phyloP scores from a whole-genome alignment of 2,113 vertebrate species.

The Geococcyx californianus region DNA sequence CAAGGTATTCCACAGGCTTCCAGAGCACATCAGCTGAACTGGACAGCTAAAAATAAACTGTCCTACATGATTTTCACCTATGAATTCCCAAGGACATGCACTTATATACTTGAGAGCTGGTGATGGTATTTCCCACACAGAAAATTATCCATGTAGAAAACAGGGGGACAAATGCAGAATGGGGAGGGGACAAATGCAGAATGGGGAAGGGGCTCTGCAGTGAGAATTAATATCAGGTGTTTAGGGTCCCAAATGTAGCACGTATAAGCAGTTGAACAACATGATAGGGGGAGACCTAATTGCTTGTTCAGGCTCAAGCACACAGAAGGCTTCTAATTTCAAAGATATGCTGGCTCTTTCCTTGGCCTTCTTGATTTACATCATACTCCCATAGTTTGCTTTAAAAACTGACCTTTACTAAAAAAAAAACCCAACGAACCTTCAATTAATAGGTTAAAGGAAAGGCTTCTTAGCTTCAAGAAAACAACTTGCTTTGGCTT shows the following conservation, averaged over 20 bases:
- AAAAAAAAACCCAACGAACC: not conserved
- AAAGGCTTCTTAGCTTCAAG: not conserved
- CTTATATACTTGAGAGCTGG: not conserved
- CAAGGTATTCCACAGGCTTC: not conserved
- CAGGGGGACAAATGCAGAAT: not conserved
- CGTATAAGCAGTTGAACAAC: not conserved
- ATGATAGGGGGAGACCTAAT: not conserved
- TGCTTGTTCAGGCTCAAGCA: not conserved
- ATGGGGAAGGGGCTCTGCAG: not conserved
- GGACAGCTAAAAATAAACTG: not conserved
- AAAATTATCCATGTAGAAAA: not conserved
- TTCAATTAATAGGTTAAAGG: not conserved
- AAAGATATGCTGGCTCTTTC: not conserved
- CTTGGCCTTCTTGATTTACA: not conserved
- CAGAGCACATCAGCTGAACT: not conserved
- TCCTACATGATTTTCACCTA: not conserved
- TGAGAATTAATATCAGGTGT: not conserved
- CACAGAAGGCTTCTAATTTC: not conserved
- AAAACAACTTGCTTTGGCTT: not conserved
- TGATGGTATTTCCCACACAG: not conserved
- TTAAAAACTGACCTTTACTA: not conserved
- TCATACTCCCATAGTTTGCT: not conserved
- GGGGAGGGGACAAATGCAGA: not conserved
- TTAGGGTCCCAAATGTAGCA: not conserved
- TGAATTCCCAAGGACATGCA: not conserved